Percentiles rank a stretch among this genome's conserved stretches.
Conservation (phyloP, 2,888 invertebrate species). For the Frankliniella fusca region DNA sequence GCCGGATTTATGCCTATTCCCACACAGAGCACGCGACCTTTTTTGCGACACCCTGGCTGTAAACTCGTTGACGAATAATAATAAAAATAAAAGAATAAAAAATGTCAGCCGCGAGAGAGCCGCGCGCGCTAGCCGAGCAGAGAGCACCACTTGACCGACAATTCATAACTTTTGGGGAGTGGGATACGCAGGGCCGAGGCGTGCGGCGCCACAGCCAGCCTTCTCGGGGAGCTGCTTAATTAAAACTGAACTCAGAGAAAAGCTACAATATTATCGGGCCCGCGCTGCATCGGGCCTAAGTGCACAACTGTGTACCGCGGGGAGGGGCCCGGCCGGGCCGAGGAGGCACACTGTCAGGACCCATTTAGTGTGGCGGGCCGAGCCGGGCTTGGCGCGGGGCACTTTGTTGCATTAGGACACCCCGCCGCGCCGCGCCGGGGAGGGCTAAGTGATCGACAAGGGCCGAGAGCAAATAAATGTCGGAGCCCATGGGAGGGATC, state of each 20-base stretch:
- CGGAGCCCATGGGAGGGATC: too few relatives aligned
- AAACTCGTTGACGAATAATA: background rate
- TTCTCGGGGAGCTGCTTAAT: background rate
- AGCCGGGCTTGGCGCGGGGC: background rate
- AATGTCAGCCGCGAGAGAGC: too few relatives aligned
- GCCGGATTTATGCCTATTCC: too few relatives aligned
- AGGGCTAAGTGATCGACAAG: too few relatives aligned
- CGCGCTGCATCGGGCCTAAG: too few relatives aligned
- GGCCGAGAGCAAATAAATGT: too few relatives aligned
- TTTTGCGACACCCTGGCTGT: background rate
- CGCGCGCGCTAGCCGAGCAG: background rate
- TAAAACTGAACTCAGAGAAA: background rate
- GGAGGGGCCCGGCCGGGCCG: background rate
- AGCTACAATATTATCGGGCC: background rate
- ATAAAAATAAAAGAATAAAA: too few relatives aligned
- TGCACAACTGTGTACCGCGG: too few relatives aligned
- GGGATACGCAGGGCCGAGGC: too few relatives aligned
- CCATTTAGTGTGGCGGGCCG: background rate
- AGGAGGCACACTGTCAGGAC: background rate
- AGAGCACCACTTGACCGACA: conserved; percentile 9
- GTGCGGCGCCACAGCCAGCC: too few relatives aligned
- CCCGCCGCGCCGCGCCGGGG: background rate
- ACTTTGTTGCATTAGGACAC: background rate
- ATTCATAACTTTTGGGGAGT: background rate
- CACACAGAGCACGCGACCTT: background rate